Base-by-base conservation (phyloP, 2,888 invertebrate species). In the Watsonalla binaria region DNA sequence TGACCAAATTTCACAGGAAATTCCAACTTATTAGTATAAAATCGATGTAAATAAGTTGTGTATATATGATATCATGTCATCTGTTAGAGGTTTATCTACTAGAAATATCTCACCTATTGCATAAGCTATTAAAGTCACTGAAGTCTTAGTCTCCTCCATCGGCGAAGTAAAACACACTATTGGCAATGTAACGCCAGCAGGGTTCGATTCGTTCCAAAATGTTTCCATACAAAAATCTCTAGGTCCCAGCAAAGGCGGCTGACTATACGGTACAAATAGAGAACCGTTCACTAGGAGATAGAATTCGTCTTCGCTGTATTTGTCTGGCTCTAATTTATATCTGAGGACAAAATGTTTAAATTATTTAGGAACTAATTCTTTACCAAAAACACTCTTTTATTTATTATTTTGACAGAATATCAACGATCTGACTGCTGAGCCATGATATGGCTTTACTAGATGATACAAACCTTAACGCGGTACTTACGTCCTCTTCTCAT, bases 201-300 rank as follows among this genome's bases (percentile, higher is more conserved):
- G 90, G 51, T 78, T 78, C 0, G 86, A 72, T 56, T 84, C 82
- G 54, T 82, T 88, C 74, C 82, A 91, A 62, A 92, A 91, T 0
- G 92, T 80, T 68, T 94, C 93, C 92, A 93, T 92, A 67, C 93
- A 94, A 70, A 92, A 94, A 61, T 92, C 91, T 52, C 84, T 84
- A 0, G 91, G 90, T 8, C 82, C 81, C 45, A 93, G 74, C 66
- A 92, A 76, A n/a, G 74, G 73, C 0, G 90, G 90, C 33, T 78
- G 66, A 47, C 82, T 83, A 63, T 78, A 84, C 0, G 92, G 93
- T 13, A 90, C 88, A 62, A 91, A 92, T 47, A 94, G 80, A 0
- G 93, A 92, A 15, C 94, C 94, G 62, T 93, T 93, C 34, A 85
- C 71, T 59, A 93, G 74, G 42, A 94, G 84, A 68, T 92, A 92